These are phyloP conservation scores for Baronia brevicornis DNA, from an alignment of 2,888 invertebrate species.

Conservation along the genomic window DNA sequence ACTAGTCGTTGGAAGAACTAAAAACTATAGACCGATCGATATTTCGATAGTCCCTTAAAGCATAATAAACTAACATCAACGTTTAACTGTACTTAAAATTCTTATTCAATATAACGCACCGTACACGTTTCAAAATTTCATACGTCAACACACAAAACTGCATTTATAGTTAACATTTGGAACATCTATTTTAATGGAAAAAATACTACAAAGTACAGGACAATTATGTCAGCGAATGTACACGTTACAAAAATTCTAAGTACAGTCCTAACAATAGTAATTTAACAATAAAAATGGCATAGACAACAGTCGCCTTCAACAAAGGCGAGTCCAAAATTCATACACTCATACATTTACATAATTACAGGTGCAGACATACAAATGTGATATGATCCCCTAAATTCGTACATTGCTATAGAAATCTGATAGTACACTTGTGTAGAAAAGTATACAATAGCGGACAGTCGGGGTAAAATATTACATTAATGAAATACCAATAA, in stretches of 20 bases:
- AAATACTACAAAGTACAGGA: slow-evolving; percentile 3
- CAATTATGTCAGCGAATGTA: slow-evolving; percentile 6
- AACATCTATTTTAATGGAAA: slow-evolving; percentile 14
- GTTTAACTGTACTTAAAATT: too few relatives aligned
- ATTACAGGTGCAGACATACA: slow-evolving; percentile 44
- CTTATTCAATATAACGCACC: too few relatives aligned
- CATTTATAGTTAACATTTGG: slow-evolving; percentile 16
- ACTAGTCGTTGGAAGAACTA: too few relatives aligned
- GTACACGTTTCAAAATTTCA: slow-evolving; percentile 7
- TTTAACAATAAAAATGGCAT: slow-evolving; percentile 32
- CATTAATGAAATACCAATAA: neutral
- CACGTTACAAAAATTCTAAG: slow-evolving; percentile 19
- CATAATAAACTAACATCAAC: too few relatives aligned
- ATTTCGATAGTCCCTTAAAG: too few relatives aligned
- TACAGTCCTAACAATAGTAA: slow-evolving; percentile 27
- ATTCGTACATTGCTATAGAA: slow-evolving; percentile 32
- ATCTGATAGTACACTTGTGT: slow-evolving; percentile 10
- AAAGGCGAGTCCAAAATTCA: slow-evolving; percentile 23
- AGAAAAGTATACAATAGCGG: slow-evolving; percentile 12
- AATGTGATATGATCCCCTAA: slow-evolving; percentile 57
- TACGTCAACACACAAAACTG: slow-evolving; percentile 12
- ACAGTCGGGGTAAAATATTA: slow-evolving; percentile 25
- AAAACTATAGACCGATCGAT: too few relatives aligned
- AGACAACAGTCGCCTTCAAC: slow-evolving; percentile 44
- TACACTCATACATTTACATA: slow-evolving; percentile 15